Percentiles rank a stretch among this genome's conserved stretches.
phyloP scores from a whole-genome alignment of 2,113 vertebrate genomes.

The Antigone vipio region DNA sequence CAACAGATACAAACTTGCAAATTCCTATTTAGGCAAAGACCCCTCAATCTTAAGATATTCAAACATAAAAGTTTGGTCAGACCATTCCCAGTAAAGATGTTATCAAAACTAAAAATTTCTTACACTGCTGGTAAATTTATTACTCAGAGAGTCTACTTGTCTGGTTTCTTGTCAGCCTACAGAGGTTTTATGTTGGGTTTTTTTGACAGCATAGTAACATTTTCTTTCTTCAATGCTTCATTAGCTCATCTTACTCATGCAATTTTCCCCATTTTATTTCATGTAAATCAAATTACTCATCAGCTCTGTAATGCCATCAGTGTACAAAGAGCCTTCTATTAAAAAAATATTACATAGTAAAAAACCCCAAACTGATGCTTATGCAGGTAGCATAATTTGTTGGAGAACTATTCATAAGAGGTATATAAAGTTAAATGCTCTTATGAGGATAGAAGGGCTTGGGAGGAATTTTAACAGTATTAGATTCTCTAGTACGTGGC shows the following conservation, averaged over 20 bases:
- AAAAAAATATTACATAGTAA: not conserved
- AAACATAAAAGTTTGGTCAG: not conserved
- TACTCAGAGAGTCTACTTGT: slow-evolving; percentile 42
- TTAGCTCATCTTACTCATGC: slow-evolving; percentile 52
- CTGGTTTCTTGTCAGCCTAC: slow-evolving; percentile 57
- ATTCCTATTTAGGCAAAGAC: not conserved
- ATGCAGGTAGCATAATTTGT: not conserved
- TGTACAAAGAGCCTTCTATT: not conserved
- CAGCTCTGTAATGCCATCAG: slow-evolving; percentile 14
- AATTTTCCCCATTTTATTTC: slow-evolving; percentile 58
- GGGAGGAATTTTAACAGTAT: not conserved
- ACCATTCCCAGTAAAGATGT: not conserved
- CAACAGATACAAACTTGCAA: not conserved
- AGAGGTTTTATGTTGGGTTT: not conserved
- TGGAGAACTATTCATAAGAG: not conserved
- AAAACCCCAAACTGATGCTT: not conserved
- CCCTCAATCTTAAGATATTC: not conserved
- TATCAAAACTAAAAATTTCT: slow-evolving; percentile 26
- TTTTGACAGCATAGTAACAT: slow-evolving; percentile 35
- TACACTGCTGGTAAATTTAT: slow-evolving; percentile 44
- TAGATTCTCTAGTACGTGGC: not conserved
- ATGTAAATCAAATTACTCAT: slow-evolving; percentile 54
- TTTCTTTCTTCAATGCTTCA: slow-evolving; percentile 61
- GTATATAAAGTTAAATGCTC: not conserved
- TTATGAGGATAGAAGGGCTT: not conserved